These are phyloP conservation scores for Xenopus tropicalis DNA, from an alignment of 2,113 vertebrate genomes.

Conservation along the genomic window DNA sequence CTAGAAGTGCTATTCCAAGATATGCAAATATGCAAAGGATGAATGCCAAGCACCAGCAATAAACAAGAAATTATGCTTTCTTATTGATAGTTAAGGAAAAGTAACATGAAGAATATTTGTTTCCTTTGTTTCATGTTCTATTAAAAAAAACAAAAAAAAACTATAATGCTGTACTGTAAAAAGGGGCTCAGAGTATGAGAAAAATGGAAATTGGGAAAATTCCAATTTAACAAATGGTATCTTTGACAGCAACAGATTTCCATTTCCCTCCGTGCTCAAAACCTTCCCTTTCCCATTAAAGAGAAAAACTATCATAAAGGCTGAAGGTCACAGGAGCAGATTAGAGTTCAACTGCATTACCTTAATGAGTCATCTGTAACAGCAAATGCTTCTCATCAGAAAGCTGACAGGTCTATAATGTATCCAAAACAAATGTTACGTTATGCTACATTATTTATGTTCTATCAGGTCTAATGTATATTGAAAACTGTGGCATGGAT, in stretches of 20 bases:
- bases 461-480: no score
- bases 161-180: background rate
- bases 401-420: background rate
- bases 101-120: no score
- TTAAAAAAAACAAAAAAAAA: no score
- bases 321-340: background rate
- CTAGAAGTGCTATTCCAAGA: no score
- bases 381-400: background rate
- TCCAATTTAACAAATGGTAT: background rate
- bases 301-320: background rate
- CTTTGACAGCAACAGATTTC: background rate
- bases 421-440: background rate
- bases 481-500: no score
- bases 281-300: background rate
- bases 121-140: no score
- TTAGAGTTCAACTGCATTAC: background rate
- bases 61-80: no score
- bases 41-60: no score
- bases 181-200: background rate
- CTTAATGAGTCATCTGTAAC: background rate
- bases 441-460: conserved; percentile 4
- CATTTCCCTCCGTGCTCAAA: background rate
- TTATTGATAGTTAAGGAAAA: no score
- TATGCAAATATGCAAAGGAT: no score
- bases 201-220: background rate